Evolutionary conservation across 1,140 invertebrate genomes (phyloP).

Genomic region (Aricia agestis): DNA sequence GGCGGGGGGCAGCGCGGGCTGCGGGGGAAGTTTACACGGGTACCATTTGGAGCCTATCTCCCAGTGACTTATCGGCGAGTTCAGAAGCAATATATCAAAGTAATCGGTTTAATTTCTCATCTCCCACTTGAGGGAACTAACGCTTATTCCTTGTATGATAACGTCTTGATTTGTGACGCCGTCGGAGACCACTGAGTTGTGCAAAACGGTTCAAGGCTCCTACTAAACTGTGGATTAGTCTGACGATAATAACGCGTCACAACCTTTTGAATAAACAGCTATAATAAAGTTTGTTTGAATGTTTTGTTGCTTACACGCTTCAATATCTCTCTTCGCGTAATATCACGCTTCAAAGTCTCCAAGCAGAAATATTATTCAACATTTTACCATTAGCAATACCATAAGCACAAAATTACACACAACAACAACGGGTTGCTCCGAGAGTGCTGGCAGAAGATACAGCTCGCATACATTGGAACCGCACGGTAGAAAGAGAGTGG

Average conservation of each 20-base stretch:
- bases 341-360: too few species aligned
- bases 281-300: too few species aligned
- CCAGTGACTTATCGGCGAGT: constrained; percentile 69
- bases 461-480: too few species aligned
- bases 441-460: too few species aligned
- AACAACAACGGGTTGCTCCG: too few species aligned
- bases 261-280: background rate
- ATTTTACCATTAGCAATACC: too few species aligned
- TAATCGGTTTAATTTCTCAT: constrained; percentile 74
- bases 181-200: background rate
- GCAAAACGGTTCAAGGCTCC: background rate
- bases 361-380: too few species aligned
- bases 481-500: too few species aligned
- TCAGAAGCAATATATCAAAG: constrained; percentile 71
- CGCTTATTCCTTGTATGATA: constrained; percentile 60
- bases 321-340: too few species aligned
- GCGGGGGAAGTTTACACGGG: constrained; percentile 64
- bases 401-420: too few species aligned
- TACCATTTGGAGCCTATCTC: constrained; percentile 66
- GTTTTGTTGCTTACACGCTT: too few species aligned
- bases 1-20: constrained; percentile 48
- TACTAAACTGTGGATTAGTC: background rate
- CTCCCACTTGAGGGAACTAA: constrained; percentile 60
- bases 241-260: background rate
- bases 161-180: constrained; percentile 39